These are phyloP conservation scores for Zygothrica quintamaculata DNA, from an alignment of 2,888 invertebrate species.

Conservation along the genomic window DNA sequence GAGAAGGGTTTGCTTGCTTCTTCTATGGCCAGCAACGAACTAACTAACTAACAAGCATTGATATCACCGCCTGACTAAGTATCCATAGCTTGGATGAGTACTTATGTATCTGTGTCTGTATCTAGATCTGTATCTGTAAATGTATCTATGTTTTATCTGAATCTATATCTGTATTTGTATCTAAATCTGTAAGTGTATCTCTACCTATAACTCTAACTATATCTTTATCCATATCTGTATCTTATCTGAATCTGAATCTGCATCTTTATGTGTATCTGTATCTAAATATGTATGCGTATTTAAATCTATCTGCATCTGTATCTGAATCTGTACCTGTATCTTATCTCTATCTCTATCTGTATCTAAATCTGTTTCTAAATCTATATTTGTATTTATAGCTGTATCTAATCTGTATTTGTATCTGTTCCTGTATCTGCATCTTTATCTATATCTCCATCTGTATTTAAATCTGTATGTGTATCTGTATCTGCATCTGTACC, in stretches of 20 bases:
- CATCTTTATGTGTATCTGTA: conserved; percentile 5
- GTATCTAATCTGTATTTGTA: conserved; percentile 9
- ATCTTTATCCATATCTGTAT: no score
- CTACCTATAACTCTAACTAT: conserved; percentile 19
- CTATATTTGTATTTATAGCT: conserved; percentile 7
- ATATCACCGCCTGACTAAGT: conserved; percentile 42
- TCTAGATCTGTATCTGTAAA: conserved; percentile 1
- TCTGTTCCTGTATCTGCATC: conserved; percentile 8
- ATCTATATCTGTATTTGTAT: background rate
- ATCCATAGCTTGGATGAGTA: background rate
- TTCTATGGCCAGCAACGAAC: conserved; percentile 55
- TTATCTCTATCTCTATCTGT: no score
- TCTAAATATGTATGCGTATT: conserved; percentile 4
- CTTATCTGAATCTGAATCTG: no score
- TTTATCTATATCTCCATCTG: conserved; percentile 8
- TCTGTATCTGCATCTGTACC: conserved; percentile 11
- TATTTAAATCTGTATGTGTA: conserved; percentile 4
- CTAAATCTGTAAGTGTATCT: conserved; percentile 11
- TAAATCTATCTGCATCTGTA: conserved; percentile 9
- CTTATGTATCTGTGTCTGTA: background rate
- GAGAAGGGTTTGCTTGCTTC: conserved; percentile 13
- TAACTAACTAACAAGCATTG: conserved; percentile 66
- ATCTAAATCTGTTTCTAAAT: conserved; percentile 7
- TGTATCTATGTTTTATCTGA: background rate
- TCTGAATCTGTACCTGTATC: conserved; percentile 9